Percentiles rank a stretch among this genome's conserved stretches.
phyloP scores from a whole-genome alignment of 2,888 invertebrate species.

The Schizaphis graminum region DNA sequence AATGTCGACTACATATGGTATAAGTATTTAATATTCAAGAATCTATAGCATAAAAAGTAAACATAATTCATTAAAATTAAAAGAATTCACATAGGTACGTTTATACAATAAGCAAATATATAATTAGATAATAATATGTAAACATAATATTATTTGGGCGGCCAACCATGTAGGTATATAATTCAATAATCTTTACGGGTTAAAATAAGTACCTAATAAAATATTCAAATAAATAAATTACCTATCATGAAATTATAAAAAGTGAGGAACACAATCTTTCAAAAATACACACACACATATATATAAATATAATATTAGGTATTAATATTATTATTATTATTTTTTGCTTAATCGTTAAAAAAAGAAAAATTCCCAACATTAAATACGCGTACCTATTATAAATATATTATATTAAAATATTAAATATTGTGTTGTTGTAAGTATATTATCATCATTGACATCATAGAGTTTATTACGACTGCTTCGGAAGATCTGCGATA shows the following conservation, averaged over 20 bases:
- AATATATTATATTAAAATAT: neutral
- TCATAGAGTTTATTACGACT: neutral
- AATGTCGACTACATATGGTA: neutral
- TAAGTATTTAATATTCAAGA: neutral
- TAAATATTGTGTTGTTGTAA: neutral
- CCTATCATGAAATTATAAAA: constrained; percentile 3
- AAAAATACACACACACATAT: constrained; percentile 10
- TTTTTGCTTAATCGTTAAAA: constrained; percentile 22
- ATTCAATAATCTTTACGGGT: constrained; percentile 39
- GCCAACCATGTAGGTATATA: neutral
- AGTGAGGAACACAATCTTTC: constrained; percentile 49
- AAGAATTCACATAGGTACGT: constrained; percentile 1
- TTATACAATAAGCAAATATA: neutral
- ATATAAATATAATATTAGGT: neutral
- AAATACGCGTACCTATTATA: neutral
- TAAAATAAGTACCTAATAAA: neutral
- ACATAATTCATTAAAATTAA: constrained; percentile 46
- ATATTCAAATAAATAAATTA: constrained; percentile 26
- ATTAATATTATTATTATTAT: neutral
- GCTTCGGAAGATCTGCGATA: constrained; percentile 62
- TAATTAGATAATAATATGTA: neutral
- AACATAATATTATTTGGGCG: neutral
- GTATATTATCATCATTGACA: neutral
- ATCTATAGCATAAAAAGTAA: neutral
- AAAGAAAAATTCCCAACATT: constrained; percentile 10